These are phyloP conservation scores for Atlantisia rogersi DNA, from an alignment of 2,113 vertebrate genomes.

Conservation along the genomic window DNA sequence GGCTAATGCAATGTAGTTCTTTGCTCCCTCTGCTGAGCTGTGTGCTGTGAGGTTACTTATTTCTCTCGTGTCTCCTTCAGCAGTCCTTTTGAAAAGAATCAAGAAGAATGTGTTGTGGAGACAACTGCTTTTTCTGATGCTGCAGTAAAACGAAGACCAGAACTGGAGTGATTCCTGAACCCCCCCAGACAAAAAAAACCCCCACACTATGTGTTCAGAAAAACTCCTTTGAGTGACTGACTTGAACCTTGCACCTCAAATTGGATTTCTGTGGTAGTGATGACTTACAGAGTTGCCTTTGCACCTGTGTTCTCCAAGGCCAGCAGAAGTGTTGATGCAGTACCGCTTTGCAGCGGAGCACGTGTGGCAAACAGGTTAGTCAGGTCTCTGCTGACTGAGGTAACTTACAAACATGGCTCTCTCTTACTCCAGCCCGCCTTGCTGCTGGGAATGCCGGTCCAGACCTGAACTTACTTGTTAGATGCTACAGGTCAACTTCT, in stretches of 20 bases:
- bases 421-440: neutral
- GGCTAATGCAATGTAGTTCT: neutral
- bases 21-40: neutral
- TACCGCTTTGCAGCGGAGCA: neutral
- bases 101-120: neutral
- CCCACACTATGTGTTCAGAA: neutral
- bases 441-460: neutral
- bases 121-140: constrained; percentile 1
- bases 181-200: neutral
- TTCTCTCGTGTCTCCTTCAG: constrained; percentile 36
- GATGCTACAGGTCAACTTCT: neutral
- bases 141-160: neutral
- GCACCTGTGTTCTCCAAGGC: neutral
- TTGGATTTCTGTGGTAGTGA: neutral
- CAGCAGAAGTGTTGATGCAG: neutral
- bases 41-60: neutral
- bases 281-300: neutral
- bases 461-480: neutral
- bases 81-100: neutral
- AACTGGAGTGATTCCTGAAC: neutral
- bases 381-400: neutral
- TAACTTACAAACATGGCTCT: neutral
- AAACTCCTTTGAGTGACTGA: neutral
- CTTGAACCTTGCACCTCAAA: neutral
- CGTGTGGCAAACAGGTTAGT: neutral